Evolutionary conservation across 1,140 invertebrate genomes (phyloP).

Genomic region (Drepana arcuata): DNA sequence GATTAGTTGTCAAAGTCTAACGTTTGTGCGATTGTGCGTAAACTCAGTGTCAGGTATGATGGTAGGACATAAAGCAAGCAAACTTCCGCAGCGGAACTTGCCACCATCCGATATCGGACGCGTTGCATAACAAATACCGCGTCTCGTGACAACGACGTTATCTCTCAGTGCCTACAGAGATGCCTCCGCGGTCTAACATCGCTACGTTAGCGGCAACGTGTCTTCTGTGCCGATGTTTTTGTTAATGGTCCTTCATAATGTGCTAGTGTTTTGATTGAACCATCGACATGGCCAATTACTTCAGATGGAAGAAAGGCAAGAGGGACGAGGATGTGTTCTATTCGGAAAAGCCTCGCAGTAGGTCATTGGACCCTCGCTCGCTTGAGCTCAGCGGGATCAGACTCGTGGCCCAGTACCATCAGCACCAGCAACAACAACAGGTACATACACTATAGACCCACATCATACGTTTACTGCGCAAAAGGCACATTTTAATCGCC

Average conservation of each 20-base stretch:
- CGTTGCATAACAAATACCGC: constrained; percentile 50
- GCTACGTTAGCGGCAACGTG: constrained; percentile 19
- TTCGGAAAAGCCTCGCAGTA: constrained; percentile 78
- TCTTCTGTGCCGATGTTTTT: constrained; percentile 10
- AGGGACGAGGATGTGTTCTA: constrained; percentile 74
- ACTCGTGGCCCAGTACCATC: constrained; percentile 66
- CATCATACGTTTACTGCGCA: neutral
- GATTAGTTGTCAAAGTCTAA: too few species aligned
- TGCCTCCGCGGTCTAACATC: constrained; percentile 42
- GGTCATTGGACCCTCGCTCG: constrained; percentile 83
- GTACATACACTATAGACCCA: constrained; percentile 1
- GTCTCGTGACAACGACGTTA: constrained; percentile 55
- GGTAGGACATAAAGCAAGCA: too few species aligned
- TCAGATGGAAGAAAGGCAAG: constrained; percentile 81
- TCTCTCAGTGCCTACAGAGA: constrained; percentile 53
- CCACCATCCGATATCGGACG: constrained; percentile 16
- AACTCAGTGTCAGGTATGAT: too few species aligned
- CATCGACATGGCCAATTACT: constrained; percentile 79
- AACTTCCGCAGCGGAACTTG: constrained; percentile 24
- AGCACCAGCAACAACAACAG: constrained; percentile 28
- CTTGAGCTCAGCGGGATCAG: constrained; percentile 81
- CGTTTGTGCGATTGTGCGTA: too few species aligned
- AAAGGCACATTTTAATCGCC: too few species aligned
- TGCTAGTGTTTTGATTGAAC: constrained; percentile 19
- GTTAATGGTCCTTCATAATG: constrained; percentile 12